Conservation (phyloP, 1,140 invertebrate species). For the Brachionus manjavacas region DNA sequence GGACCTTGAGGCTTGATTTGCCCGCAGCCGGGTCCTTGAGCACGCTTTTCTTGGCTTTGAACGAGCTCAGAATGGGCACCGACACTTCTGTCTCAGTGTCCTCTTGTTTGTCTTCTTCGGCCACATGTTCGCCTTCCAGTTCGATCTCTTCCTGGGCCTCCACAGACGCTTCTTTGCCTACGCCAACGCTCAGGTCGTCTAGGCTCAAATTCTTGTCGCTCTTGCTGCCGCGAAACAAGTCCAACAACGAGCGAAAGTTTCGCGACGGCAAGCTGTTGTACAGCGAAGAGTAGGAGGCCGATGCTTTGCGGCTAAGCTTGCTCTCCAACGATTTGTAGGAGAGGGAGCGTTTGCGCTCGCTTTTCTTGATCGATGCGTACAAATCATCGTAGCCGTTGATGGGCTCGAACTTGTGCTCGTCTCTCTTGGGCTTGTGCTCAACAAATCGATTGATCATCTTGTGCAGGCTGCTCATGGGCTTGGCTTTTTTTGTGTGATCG, state of each 20-base stretch:
- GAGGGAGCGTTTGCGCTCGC: not conserved
- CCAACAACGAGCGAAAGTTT: not conserved
- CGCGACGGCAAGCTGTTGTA: slow-evolving; percentile 2
- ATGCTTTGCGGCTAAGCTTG: not conserved
- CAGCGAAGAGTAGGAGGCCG: not conserved
- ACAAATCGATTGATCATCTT: not conserved
- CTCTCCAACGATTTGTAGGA: not conserved
- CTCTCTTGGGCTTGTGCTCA: not conserved
- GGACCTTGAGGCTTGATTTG: slow-evolving; percentile 4
- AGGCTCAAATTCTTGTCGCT: not conserved
- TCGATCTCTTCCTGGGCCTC: no score
- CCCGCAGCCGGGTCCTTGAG: not conserved
- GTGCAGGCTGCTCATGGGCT: not conserved
- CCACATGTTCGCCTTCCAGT: not conserved
- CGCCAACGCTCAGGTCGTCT: not conserved
- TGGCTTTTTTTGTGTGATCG: not conserved
- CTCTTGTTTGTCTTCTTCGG: not conserved
- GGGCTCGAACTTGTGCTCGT: not conserved
- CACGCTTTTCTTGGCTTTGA: not conserved
- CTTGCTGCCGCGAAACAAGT: not conserved
- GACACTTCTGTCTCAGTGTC: not conserved
- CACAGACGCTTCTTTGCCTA: not conserved
- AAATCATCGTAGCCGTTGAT: slow-evolving; percentile 15
- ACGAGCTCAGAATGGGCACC: not conserved
- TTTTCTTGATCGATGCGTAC: not conserved